These are phyloP conservation scores for Hypanus sabinus DNA, from an alignment of 2,113 vertebrate species.

Conservation along the genomic window DNA sequence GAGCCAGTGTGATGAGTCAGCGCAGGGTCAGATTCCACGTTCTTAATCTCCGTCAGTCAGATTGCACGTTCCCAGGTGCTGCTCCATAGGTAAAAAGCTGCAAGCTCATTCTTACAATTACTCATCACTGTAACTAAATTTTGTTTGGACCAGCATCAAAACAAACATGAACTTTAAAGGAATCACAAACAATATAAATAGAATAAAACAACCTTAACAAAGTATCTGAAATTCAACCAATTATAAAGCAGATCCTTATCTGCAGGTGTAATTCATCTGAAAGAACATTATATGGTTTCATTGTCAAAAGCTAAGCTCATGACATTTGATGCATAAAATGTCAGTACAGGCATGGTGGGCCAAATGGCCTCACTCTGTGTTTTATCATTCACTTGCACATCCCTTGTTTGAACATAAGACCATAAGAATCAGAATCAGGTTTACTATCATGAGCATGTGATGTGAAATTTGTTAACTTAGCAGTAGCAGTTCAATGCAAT, in stretches of 20 bases:
- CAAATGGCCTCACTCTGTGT: no score
- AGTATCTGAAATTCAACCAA: neutral
- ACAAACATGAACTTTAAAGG: neutral
- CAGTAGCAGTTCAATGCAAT: no score
- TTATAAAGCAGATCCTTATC: constrained; percentile 5
- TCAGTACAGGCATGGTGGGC: no score
- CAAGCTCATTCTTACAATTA: no score
- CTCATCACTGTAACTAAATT: neutral
- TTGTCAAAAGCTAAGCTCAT: neutral
- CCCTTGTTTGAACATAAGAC: no score
- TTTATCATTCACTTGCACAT: no score
- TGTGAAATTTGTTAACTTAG: no score
- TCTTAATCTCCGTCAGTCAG: neutral
- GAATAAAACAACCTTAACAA: neutral
- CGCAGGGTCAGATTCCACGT: neutral
- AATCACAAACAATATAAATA: neutral
- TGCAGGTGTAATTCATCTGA: neutral
- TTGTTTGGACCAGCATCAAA: neutral
- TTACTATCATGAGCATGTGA: no score
- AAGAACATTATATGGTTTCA: neutral
- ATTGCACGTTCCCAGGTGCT: neutral
- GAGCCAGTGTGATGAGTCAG: neutral
- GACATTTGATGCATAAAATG: no score
- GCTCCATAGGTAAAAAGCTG: neutral
- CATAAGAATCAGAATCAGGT: no score